Conservation (phyloP, 92 coral and sea anemone genomes). For the Palythoa grandiflora region DNA sequence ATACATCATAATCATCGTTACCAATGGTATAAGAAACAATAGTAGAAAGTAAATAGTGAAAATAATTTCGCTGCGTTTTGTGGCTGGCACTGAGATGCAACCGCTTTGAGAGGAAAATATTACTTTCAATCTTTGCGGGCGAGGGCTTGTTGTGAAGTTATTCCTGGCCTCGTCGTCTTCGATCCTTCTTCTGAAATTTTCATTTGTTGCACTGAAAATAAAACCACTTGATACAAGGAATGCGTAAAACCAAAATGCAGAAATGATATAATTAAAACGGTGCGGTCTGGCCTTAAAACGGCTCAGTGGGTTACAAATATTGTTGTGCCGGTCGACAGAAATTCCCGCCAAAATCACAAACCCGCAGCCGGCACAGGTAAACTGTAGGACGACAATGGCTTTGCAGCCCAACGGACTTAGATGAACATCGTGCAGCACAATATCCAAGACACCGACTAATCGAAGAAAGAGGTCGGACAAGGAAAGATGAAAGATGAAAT, state of each 20-base stretch:
- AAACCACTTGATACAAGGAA: conserved; percentile 56
- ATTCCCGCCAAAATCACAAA: conserved; percentile 78
- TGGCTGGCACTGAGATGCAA: conserved; percentile 33
- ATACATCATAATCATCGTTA: conserved; percentile 51
- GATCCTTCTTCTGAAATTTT: not conserved
- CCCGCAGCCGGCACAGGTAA: conserved; percentile 67
- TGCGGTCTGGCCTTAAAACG: conserved; percentile 31
- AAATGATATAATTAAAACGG: not conserved
- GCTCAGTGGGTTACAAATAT: conserved; percentile 67
- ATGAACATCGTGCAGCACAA: not conserved
- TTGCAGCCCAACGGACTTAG: conserved; percentile 52
- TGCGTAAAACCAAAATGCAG: conserved; percentile 55
- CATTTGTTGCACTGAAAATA: conserved; percentile 47
- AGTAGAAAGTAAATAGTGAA: conserved; percentile 57
- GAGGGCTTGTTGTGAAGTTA: conserved; percentile 5
- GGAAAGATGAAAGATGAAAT: conserved; percentile 55
- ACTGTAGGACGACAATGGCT: conserved; percentile 54
- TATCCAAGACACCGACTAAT: conserved; percentile 30
- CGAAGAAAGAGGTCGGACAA: conserved; percentile 63
- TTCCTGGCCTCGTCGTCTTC: not conserved
- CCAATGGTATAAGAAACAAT: conserved; percentile 50
- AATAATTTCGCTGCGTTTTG: conserved; percentile 32
- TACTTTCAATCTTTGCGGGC: not conserved
- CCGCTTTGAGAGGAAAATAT: conserved; percentile 9
- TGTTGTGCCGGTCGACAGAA: conserved; percentile 78